Evolutionary conservation across 2,113 vertebrate genomes (phyloP).

Genomic region (Odontesthes bonariensis): DNA sequence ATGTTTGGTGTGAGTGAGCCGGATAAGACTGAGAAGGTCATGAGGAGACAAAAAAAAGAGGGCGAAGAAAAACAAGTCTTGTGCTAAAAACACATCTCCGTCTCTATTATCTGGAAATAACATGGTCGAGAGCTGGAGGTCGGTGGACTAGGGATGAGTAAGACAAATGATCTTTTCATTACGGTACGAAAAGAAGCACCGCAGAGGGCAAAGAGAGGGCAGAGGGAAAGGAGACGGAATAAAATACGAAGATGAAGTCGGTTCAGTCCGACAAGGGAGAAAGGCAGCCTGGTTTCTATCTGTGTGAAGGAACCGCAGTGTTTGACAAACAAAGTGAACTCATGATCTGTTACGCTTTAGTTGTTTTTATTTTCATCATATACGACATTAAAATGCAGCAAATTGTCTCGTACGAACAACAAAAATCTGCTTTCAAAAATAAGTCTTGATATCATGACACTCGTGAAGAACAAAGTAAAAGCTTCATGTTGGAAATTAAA

Average conservation of each 20-base stretch:
- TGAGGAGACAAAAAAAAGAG: constrained; percentile 14
- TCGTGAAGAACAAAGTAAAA: too few species aligned
- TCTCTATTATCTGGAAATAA: constrained; percentile 61
- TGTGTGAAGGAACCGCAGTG: neutral
- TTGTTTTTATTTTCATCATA: neutral
- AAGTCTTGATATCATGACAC: too few species aligned
- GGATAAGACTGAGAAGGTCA: constrained; percentile 37
- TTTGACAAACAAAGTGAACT: neutral
- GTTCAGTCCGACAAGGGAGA: neutral
- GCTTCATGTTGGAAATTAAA: too few species aligned
- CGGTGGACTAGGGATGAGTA: constrained; percentile 45
- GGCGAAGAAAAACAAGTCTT: neutral
- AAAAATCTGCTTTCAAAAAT: neutral
- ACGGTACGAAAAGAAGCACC: neutral
- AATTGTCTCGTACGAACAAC: neutral
- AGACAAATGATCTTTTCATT: constrained; percentile 71
- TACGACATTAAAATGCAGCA: neutral
- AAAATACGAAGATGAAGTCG: constrained; percentile 49
- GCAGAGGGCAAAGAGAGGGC: neutral
- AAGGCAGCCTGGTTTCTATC: constrained; percentile 4
- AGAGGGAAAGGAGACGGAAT: constrained; percentile 48
- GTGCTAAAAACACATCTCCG: constrained; percentile 41
- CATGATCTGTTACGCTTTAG: neutral
- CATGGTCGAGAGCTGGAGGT: constrained; percentile 51
- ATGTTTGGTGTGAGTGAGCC: neutral